phyloP scores from a whole-genome alignment of 92 coral and sea anemone genomes.

The Porites lobata region DNA sequence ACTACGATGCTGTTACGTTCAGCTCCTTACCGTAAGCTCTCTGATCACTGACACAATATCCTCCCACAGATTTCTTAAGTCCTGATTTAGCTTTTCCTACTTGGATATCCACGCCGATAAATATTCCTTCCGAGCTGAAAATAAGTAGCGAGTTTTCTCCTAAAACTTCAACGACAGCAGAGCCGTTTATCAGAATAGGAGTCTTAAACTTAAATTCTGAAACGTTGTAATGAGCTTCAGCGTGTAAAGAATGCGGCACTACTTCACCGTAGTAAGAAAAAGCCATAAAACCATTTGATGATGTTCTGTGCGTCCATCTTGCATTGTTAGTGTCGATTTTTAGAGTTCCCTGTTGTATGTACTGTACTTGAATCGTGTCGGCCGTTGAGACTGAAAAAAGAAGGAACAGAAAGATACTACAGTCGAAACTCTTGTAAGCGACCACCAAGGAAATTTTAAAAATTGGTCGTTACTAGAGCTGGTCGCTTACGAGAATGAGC shows the following conservation, averaged over 20 bases:
- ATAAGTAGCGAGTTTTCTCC: conserved; percentile 70
- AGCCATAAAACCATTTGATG: conserved; percentile 57
- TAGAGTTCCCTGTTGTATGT: conserved; percentile 65
- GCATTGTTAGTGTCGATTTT: conserved; percentile 66
- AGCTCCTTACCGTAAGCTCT: conserved; percentile 2
- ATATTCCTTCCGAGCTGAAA: conserved; percentile 75
- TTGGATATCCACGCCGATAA: conserved; percentile 63
- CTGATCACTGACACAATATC: conserved; percentile 42
- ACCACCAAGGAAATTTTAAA: too few species aligned
- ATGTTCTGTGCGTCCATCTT: conserved; percentile 72
- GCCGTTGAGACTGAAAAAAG: conserved; percentile 67
- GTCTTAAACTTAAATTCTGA: conserved; percentile 64
- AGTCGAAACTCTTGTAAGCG: not conserved
- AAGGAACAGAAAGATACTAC: not conserved
- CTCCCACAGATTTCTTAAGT: conserved; percentile 58
- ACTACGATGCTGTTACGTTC: too few species aligned
- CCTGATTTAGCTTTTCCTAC: not conserved
- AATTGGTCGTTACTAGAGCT: too few species aligned
- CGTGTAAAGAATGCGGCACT: not conserved
- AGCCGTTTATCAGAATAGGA: conserved; percentile 80
- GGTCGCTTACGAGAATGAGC: too few species aligned
- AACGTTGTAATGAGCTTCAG: not conserved
- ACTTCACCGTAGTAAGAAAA: conserved; percentile 70
- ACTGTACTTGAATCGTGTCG: conserved; percentile 78
- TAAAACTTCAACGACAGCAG: conserved; percentile 47